These are phyloP conservation scores for Stegodyphus dumicola DNA, from an alignment of 1,140 invertebrate species.

Conservation along the genomic window DNA sequence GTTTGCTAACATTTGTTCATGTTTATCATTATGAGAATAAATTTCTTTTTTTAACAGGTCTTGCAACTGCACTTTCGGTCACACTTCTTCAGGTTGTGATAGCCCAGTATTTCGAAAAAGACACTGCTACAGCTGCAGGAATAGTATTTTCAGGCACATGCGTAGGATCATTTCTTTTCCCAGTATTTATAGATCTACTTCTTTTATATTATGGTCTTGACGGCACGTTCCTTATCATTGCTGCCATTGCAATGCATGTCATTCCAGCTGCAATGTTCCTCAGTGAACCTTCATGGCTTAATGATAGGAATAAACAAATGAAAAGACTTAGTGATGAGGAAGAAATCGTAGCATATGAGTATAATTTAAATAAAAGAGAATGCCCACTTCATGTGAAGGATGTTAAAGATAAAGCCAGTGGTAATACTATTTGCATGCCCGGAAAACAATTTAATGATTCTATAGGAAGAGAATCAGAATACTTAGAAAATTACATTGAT, in stretches of 20 bases:
- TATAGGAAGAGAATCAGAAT: too few relatives aligned
- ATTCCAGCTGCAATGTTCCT: constrained; percentile 70
- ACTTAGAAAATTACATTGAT: too few relatives aligned
- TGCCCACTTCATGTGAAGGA: too few relatives aligned
- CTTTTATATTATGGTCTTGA: constrained; percentile 54
- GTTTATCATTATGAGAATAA: not conserved
- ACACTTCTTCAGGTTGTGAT: constrained; percentile 60
- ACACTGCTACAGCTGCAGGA: constrained; percentile 31
- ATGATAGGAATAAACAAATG: not conserved
- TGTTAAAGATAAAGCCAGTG: too few relatives aligned
- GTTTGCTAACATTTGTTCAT: too few relatives aligned
- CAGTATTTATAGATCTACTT: constrained; percentile 65
- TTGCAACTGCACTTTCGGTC: constrained; percentile 17
- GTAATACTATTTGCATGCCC: too few relatives aligned
- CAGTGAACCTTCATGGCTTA: constrained; percentile 70
- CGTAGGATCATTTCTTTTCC: constrained; percentile 67
- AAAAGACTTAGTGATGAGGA: too few relatives aligned
- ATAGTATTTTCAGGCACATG: constrained; percentile 67
- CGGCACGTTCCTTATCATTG: constrained; percentile 76
- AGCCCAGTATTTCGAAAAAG: constrained; percentile 50
- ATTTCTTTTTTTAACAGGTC: constrained; percentile 12
- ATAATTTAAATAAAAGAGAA: too few relatives aligned
- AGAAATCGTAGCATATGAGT: too few relatives aligned
- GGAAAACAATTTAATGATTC: too few relatives aligned
- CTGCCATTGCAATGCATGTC: constrained; percentile 81